Evolutionary conservation across 2,797 vertebrate genomes (phyloP), one percentile per base, ranked within the genome.

Genomic region (Manis javanica): DNA sequence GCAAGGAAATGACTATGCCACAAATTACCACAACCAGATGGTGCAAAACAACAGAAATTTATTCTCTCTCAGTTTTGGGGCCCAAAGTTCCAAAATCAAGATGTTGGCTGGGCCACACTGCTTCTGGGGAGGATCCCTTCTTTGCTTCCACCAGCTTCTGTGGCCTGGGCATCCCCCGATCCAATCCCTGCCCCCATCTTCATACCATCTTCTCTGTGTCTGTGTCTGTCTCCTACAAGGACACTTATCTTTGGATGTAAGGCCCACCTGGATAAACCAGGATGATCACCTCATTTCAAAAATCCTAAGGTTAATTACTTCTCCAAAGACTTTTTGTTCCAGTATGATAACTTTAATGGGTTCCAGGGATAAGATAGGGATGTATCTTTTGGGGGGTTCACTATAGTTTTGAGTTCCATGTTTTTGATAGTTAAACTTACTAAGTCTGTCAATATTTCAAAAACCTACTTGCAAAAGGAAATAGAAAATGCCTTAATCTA

Each of bases 351-450:
- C 1, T 46, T 71, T 72, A 39, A 39, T 11, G 72, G 79, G 46
- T 24, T 55, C 31, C 55, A 23, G 42, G 26, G 29, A 55, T 26
- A 85, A 71, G 31, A 59, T 11, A 66, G 5, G 24, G 18, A 63
- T 29, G 46, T 57, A 37, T 16, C 57, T 51, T 87, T 29, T 90
- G 21, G 51, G 55, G 57, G 46, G 3, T 0, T 19, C 14, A 4
- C 21, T 46, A 51, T 19, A 78, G 29, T 72, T 87, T 57, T 5
- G 72, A 83, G 21, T 51, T 74, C 46, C 57, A 6, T 87, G 42
- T 78, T 95, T 92, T 72, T 68, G 39, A 84, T 31, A 49, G 63
- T 78, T 74, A 84, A 66, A 53, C 51, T 90, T 78, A 55, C 34
- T 26, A 31, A 75, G 26, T 29, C 51, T 68, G 9, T 21, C 53